These are phyloP conservation scores for Danio kyathit DNA, from an alignment of 2,797 vertebrate genomes.

Conservation along the genomic window DNA sequence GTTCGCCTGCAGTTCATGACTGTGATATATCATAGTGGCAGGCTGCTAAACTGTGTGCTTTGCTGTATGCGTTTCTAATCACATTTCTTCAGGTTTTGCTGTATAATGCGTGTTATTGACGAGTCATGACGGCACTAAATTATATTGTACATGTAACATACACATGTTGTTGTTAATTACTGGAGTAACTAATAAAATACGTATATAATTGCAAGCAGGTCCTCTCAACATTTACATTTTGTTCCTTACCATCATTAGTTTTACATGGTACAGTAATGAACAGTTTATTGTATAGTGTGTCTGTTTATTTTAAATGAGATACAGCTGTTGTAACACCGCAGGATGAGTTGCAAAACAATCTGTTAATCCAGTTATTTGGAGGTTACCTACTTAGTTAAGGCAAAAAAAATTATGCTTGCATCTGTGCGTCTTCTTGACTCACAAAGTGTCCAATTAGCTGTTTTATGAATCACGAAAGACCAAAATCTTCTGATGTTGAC, in stretches of 20 bases:
- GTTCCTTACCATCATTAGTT: background rate
- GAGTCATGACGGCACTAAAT: background rate
- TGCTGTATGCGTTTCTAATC: background rate
- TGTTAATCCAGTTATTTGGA: background rate
- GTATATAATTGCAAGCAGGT: background rate
- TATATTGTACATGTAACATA: background rate
- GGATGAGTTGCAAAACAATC: background rate
- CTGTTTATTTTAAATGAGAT: background rate
- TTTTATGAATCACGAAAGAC: too few relatives aligned
- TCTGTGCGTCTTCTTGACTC: too few relatives aligned
- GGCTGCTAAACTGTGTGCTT: slow-evolving; percentile 50
- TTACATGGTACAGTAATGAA: background rate
- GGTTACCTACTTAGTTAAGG: too few relatives aligned
- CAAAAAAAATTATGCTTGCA: too few relatives aligned
- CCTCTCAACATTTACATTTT: background rate
- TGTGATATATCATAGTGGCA: slow-evolving; percentile 66
- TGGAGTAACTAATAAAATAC: background rate
- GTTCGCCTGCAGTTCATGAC: slow-evolving; percentile 72
- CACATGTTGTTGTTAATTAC: background rate
- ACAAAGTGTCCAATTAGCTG: too few relatives aligned
- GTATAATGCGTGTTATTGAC: background rate
- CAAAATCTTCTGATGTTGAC: too few relatives aligned
- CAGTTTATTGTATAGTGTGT: background rate
- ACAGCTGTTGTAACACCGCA: background rate
- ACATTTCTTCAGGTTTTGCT: background rate